A percentile compares a stretch with the other conserved stretches of the same genome.
Conservation (phyloP, 2,888 invertebrate genomes). For the Liposcelis brunnea region DNA sequence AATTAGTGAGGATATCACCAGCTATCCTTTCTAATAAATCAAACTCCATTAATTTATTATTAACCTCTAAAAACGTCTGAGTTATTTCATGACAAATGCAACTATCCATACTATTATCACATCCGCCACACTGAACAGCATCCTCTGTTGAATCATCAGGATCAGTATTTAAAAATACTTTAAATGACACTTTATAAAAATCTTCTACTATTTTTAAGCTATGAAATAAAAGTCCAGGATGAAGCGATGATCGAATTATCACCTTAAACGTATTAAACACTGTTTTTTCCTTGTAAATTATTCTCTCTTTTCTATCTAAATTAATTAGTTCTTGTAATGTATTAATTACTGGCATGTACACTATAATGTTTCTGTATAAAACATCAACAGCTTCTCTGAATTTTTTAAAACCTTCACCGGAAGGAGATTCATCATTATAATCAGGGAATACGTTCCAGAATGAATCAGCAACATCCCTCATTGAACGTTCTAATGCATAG, state of each 20-base stretch:
- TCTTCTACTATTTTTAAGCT: slow-evolving; percentile 50
- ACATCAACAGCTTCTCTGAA: slow-evolving; percentile 50
- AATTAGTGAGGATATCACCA: slow-evolving; percentile 64
- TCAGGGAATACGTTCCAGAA: slow-evolving; percentile 2
- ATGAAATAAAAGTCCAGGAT: slow-evolving; percentile 52
- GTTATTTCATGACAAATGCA: slow-evolving; percentile 50
- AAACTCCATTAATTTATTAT: slow-evolving; percentile 54
- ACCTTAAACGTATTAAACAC: slow-evolving; percentile 42
- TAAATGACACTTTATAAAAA: slow-evolving; percentile 63
- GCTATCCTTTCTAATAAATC: slow-evolving; percentile 66
- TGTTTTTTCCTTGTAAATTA: slow-evolving; percentile 36
- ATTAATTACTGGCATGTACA: slow-evolving; percentile 35
- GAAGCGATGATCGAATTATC: slow-evolving; percentile 42
- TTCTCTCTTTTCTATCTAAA: slow-evolving; percentile 28
- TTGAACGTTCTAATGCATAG: not conserved
- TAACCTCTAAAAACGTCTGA: slow-evolving; percentile 56
- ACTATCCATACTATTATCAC: slow-evolving; percentile 40
- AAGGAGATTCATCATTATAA: not conserved
- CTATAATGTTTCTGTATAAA: slow-evolving; percentile 37
- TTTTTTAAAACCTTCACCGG: slow-evolving; percentile 37
- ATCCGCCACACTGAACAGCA: slow-evolving; percentile 50
- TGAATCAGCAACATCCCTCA: not conserved
- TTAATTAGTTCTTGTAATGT: slow-evolving; percentile 36
- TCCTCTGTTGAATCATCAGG: too few species aligned
- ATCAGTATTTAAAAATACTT: slow-evolving; percentile 39